These are phyloP conservation scores for Drosophila pectinifera DNA, from an alignment of 1,140 invertebrate species.

Conservation along the genomic window DNA sequence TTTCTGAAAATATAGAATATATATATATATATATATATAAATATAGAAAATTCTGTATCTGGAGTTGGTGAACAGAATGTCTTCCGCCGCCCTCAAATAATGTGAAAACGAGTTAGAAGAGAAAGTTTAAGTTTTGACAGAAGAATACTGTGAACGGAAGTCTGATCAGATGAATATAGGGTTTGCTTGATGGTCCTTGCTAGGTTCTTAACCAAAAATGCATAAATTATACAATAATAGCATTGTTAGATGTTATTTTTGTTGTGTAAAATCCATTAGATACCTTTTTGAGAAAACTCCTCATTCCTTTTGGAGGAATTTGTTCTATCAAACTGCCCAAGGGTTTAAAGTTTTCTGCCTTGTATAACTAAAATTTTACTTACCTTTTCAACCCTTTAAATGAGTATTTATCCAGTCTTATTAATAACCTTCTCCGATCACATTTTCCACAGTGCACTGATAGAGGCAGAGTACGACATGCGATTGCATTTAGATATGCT, in stretches of 20 bases:
- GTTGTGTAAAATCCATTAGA: not conserved
- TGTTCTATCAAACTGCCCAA: not conserved
- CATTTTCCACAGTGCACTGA: constrained; percentile 1
- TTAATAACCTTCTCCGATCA: not conserved
- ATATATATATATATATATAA: too few species aligned
- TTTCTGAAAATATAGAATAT: too few species aligned
- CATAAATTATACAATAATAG: not conserved
- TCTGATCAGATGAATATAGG: too few species aligned
- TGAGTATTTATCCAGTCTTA: not conserved
- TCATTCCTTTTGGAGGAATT: not conserved
- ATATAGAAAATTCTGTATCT: too few species aligned
- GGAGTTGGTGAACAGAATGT: too few species aligned
- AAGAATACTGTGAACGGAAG: not conserved
- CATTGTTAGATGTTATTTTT: not conserved
- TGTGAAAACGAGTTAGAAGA: not conserved
- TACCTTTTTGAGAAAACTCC: too few species aligned
- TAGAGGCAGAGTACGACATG: constrained; percentile 4
- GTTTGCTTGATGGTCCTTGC: too few species aligned
- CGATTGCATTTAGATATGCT: constrained; percentile 69
- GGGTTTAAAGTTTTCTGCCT: too few species aligned
- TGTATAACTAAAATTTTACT: not conserved
- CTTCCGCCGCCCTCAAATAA: too few species aligned
- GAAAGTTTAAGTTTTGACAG: not conserved
- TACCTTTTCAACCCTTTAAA: not conserved
- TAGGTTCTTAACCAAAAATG: too few species aligned